Evolutionary conservation across 2,113 vertebrate species (phyloP).

Genomic region (Donacobius atricapilla): DNA sequence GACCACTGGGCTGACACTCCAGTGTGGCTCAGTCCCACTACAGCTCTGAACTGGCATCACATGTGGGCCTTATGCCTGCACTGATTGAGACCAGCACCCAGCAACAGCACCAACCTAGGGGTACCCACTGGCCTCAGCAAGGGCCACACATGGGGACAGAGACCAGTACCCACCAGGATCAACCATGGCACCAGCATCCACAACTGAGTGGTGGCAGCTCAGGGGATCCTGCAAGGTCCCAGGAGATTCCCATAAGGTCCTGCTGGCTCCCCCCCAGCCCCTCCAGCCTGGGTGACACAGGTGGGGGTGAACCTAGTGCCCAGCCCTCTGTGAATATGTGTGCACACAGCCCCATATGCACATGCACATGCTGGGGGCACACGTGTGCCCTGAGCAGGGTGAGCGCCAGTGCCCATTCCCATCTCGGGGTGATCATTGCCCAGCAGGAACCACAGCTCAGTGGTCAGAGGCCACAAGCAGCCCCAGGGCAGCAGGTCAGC

Average conservation of each 20-base stretch:
- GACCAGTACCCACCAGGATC: no score
- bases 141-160: no score
- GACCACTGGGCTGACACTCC: no score
- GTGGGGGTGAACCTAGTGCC: rapidly evolving
- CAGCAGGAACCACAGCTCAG: not conserved
- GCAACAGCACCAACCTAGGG: no score
- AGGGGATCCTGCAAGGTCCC: not conserved
- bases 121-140: not conserved
- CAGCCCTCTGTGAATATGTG: not conserved
- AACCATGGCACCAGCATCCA: not conserved
- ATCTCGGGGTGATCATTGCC: not conserved
- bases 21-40: not conserved
- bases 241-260: not conserved
- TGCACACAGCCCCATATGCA: not conserved
- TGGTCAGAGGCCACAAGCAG: not conserved
- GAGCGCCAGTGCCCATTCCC: rapidly evolving
- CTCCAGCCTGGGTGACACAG: no score
- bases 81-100: not conserved
- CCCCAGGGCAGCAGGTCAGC: not conserved
- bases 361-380: not conserved
- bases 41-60: not conserved
- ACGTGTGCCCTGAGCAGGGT: rapidly evolving
- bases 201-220: not conserved
- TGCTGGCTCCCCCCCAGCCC: not conserved
- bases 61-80: not conserved